These are phyloP conservation scores for Sebastes hopkinsi DNA, from an alignment of 2,797 vertebrate genomes.

Conservation along the genomic window DNA sequence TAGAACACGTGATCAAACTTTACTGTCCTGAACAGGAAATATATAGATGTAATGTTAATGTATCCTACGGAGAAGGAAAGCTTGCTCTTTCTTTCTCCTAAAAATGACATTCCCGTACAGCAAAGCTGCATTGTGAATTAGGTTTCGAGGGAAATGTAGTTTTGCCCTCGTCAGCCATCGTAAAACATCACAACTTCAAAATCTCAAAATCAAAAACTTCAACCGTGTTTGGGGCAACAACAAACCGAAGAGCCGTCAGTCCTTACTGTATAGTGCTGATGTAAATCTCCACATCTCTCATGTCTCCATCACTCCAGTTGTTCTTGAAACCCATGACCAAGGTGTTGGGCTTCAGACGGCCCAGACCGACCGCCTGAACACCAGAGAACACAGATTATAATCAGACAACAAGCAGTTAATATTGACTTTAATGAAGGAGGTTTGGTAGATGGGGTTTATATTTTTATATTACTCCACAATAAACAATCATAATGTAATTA, in stretches of 20 bases:
- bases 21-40: not conserved
- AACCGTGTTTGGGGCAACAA: too few species aligned
- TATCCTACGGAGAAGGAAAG: not conserved
- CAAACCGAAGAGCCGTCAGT: not conserved
- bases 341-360: conserved; percentile 94
- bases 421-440: not conserved
- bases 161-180: not conserved
- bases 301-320: conserved; percentile 92
- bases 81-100: too few species aligned
- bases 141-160: not conserved
- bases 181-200: not conserved
- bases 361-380: conserved; percentile 91
- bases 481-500: too few species aligned
- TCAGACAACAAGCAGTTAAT: not conserved
- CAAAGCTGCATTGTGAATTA: not conserved
- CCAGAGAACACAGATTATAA: not conserved
- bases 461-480: not conserved
- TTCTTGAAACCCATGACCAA: conserved; percentile 97
- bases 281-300: conserved; percentile 94
- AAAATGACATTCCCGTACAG: too few species aligned
- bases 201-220: too few species aligned
- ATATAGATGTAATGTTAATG: not conserved
- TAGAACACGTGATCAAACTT: not conserved
- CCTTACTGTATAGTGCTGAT: conserved; percentile 96
- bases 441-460: not conserved